These are phyloP conservation scores for Rhizoglyphus robini DNA, from an alignment of 1,140 invertebrate genomes.

Conservation along the genomic window DNA sequence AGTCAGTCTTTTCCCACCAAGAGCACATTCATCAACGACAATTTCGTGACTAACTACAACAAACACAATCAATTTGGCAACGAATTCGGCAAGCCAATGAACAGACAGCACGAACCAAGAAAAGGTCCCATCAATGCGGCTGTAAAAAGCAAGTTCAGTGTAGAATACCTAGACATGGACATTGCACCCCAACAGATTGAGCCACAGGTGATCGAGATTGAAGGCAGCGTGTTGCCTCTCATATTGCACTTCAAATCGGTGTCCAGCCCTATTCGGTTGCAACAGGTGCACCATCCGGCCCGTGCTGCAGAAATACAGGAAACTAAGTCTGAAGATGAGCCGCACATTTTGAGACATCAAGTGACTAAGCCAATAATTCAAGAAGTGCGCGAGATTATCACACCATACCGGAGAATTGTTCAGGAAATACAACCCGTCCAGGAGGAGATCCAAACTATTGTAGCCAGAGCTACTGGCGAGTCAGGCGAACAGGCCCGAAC, in stretches of 20 bases:
- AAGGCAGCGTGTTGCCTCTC: slow-evolving; percentile 3
- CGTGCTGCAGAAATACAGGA: not conserved
- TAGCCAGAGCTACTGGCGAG: not conserved
- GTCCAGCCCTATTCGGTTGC: slow-evolving; percentile 4
- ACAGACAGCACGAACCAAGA: too few species aligned
- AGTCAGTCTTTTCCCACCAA: too few species aligned
- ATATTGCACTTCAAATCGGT: slow-evolving; percentile 5
- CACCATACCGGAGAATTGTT: not conserved
- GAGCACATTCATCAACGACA: not conserved
- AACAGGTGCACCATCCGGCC: not conserved
- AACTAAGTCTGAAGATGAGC: slow-evolving; percentile 16
- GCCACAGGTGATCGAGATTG: slow-evolving; percentile 16
- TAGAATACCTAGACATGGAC: slow-evolving; percentile 9
- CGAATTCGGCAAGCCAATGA: too few species aligned
- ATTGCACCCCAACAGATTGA: not conserved
- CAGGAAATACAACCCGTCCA: slow-evolving; percentile 10
- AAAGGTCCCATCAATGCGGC: slow-evolving; percentile 7
- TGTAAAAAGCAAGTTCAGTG: not conserved
- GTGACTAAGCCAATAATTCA: slow-evolving; percentile 11
- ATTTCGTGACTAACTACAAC: not conserved
- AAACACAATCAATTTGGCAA: not conserved
- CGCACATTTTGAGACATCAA: not conserved
- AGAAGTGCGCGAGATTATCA: slow-evolving; percentile 12
- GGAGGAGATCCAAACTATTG: slow-evolving; percentile 12
- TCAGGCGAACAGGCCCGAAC: too few species aligned